A percentile compares a stretch with the other conserved stretches of the same genome.
Conservation (phyloP, 2,113 vertebrate genomes). For the Cichladusa arquata region DNA sequence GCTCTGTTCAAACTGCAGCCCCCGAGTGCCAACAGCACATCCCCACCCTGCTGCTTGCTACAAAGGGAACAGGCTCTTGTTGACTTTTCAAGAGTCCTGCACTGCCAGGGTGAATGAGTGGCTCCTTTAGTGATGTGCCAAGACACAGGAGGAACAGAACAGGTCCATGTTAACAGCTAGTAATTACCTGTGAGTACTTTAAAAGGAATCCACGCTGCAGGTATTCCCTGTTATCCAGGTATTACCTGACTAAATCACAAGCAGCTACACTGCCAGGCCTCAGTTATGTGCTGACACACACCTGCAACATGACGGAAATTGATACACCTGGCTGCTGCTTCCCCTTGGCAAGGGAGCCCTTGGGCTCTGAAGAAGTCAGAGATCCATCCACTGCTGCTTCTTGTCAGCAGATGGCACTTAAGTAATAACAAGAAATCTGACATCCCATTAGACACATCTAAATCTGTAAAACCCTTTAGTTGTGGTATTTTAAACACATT, state of each 20-base stretch:
- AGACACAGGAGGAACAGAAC: neutral
- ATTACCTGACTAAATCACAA: neutral
- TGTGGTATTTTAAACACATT: neutral
- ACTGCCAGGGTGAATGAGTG: neutral
- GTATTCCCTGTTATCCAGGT: neutral
- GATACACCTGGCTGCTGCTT: neutral
- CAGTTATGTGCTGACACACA: neutral
- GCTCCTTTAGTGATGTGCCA: neutral
- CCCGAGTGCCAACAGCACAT: neutral
- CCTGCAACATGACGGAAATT: neutral
- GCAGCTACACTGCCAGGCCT: neutral
- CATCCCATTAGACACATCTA: neutral
- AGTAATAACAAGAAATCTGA: neutral
- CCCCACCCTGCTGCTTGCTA: neutral
- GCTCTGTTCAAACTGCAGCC: neutral
- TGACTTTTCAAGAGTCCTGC: neutral
- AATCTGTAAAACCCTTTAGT: neutral
- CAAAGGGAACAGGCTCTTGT: neutral
- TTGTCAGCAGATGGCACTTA: constrained; percentile 61
- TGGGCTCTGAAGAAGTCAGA: neutral
- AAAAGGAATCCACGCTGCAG: neutral
- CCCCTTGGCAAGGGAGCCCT: neutral
- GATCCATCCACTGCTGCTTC: neutral
- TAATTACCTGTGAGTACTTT: neutral
- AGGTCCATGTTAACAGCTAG: neutral